These are phyloP conservation scores for Asobara japonica DNA, from an alignment of 1,140 invertebrate genomes.

Conservation along the genomic window DNA sequence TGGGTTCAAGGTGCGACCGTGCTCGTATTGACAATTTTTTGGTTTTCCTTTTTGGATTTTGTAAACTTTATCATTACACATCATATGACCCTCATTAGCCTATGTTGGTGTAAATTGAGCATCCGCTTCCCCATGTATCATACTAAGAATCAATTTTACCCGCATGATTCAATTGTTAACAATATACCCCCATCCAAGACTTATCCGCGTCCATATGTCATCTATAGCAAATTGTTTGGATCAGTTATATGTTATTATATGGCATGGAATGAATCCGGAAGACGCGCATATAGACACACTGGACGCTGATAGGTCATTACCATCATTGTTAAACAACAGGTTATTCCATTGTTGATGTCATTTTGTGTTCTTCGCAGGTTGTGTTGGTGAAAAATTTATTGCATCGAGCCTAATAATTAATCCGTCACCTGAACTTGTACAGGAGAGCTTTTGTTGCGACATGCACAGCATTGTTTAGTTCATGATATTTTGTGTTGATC, in stretches of 20 bases:
- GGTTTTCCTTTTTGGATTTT: constrained; percentile 19
- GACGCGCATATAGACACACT: constrained; percentile 30
- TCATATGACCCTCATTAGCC: neutral
- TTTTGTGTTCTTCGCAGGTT: constrained; percentile 38
- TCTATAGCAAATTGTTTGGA: neutral
- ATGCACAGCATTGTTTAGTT: constrained; percentile 40
- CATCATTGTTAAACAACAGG: constrained; percentile 1
- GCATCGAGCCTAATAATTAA: constrained; percentile 26
- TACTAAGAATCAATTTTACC: neutral
- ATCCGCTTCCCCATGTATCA: neutral
- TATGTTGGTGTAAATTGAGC: neutral
- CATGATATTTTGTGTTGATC: constrained; percentile 26
- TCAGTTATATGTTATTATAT: neutral
- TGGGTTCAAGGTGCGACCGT: constrained; percentile 62
- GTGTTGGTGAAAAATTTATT: constrained; percentile 22
- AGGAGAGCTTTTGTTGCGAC: constrained; percentile 31
- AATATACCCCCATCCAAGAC: neutral
- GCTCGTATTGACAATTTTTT: constrained; percentile 35
- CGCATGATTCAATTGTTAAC: constrained; percentile 10
- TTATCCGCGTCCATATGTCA: constrained; percentile 29
- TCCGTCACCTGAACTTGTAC: constrained; percentile 32
- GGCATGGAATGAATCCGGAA: constrained; percentile 19
- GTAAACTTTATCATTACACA: neutral
- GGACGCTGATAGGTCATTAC: constrained; percentile 31
- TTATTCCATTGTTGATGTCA: constrained; percentile 20